Evolutionary conservation across 1,140 invertebrate genomes (phyloP), one percentile per base, ranked within the genome.

Genomic region (Zaprionus africanus): DNA sequence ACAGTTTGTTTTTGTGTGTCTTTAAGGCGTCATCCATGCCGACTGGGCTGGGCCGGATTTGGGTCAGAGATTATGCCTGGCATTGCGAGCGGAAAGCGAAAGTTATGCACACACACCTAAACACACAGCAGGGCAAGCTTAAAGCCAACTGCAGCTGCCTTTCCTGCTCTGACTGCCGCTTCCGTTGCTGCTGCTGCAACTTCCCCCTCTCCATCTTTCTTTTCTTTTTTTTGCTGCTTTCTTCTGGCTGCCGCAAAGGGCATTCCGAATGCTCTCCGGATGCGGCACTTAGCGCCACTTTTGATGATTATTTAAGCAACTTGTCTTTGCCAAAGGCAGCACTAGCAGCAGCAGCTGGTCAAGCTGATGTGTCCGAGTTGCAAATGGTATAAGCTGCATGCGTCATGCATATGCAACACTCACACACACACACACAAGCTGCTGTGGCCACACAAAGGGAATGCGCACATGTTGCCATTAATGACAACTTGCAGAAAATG

Each of bases 1-100:
- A 90, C 71, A 90, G 84, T 88, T 88, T 88, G 81, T 81, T 90
- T 81, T 72, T 71, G 78, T 86, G 75, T 72, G 78, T 86, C 85
- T 88, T 88, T 84, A 84, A 88, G 85, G 84, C 84, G 82, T 72
- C 59, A 68, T 57, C 38, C 11, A 38, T 9, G 41, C 28, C 28
- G 43, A 61, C 72, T 73, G 58, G 68, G 49, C 31, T 34, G 31
- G 9, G 22, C 11, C 31, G 82, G 78, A 88, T 88, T 88, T 85
- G 82, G 85, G 85, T 88, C 85, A 85, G 66, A 88, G 81, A 90
- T 88, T 88, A 79, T 80, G 65, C 49, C 69, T 72, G 74, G 76
- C 63, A 83, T 83, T 81, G 49, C 36, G 17, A 43, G 58, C 46
- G 54, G 68, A 88, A 85, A 90, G 85, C 69, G 81, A 90, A 90